Percentiles rank a stretch among this genome's conserved stretches.
Conservation (phyloP, 2,113 vertebrate species). For the Pagrus major region DNA sequence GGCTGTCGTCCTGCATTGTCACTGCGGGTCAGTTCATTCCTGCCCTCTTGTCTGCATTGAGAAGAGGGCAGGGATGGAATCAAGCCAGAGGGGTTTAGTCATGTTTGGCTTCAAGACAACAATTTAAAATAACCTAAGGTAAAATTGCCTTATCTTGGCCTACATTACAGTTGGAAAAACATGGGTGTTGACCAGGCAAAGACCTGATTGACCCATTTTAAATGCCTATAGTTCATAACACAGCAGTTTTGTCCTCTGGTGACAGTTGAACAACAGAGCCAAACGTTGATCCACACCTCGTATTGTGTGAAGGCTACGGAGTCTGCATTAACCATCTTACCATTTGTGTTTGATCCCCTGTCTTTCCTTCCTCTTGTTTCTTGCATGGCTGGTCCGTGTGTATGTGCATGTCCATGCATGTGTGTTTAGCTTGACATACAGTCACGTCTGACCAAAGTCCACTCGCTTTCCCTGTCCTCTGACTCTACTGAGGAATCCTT, state of each 20-base stretch:
- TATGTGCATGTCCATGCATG: slow-evolving; percentile 9
- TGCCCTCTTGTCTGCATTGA: not conserved
- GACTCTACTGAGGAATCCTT: slow-evolving; percentile 91
- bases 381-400: slow-evolving; percentile 43
- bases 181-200: not conserved
- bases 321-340: slow-evolving; percentile 3
- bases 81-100: too few species aligned
- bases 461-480: slow-evolving; percentile 90
- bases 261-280: not conserved
- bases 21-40: not conserved
- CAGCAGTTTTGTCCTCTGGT: not conserved
- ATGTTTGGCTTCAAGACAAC: not conserved
- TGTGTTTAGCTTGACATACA: slow-evolving; percentile 83
- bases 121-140: too few species aligned
- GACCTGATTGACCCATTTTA: not conserved
- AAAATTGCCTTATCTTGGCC: too few species aligned
- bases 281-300: not conserved
- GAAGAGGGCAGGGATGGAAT: not conserved
- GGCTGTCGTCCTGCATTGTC: not conserved
- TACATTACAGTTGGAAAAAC: not conserved
- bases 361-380: slow-evolving; percentile 53
- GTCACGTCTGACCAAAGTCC: slow-evolving; percentile 88
- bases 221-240: not conserved
- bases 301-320: not conserved
- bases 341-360: slow-evolving; percentile 12